A percentile compares a stretch with the other conserved stretches of the same genome.
These are phyloP conservation scores for Cyprinodon diabolis DNA, from an alignment of 2,797 vertebrate genomes.

Conservation along the genomic window DNA sequence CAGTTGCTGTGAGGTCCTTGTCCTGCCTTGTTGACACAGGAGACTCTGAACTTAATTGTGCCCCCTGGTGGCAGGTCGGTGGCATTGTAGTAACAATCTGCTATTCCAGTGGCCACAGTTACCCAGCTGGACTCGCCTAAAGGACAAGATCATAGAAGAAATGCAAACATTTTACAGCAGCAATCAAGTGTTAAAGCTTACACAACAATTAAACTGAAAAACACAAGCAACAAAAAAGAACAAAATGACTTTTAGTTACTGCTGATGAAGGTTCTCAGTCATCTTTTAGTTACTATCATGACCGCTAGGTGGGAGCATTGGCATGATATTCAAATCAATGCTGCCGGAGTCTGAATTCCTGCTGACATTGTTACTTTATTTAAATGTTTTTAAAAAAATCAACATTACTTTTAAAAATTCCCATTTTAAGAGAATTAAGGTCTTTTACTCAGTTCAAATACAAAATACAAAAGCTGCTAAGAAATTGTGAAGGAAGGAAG, in stretches of 20 bases:
- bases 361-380: too few species aligned
- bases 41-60: conserved; percentile 85
- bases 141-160: conserved; percentile 4
- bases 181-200: not conserved
- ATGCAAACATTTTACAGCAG: not conserved
- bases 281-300: conserved; percentile 4
- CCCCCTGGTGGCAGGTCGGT: conserved; percentile 82
- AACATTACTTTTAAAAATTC: not conserved
- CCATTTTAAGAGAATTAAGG: not conserved
- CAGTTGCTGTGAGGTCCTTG: conserved; percentile 89
- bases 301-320: conserved; percentile 48
- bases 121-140: conserved; percentile 89
- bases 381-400: too few species aligned
- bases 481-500: not conserved
- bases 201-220: not conserved
- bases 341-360: not conserved
- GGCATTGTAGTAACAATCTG: conserved; percentile 93
- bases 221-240: not conserved
- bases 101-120: conserved; percentile 83
- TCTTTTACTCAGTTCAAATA: not conserved
- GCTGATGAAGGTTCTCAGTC: too few species aligned
- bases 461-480: not conserved
- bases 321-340: conserved; percentile 1
- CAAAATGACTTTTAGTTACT: conserved; percentile 4
- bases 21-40: conserved; percentile 92